Conservation (phyloP, 2,888 invertebrate species). For the Tipula helvola region DNA sequence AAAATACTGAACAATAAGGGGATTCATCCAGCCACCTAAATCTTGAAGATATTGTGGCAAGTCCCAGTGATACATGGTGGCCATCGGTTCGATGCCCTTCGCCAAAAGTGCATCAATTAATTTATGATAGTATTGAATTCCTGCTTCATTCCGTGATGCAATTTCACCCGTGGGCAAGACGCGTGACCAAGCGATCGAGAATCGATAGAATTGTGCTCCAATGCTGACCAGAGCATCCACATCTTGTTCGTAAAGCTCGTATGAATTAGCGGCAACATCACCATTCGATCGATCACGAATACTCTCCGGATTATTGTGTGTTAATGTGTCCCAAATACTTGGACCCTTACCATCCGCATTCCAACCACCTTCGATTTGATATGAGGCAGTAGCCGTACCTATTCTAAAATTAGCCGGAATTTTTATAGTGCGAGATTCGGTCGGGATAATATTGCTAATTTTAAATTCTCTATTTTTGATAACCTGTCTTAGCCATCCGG, state of each 20-base stretch:
- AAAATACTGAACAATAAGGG: constrained; percentile 37
- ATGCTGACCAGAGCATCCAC: constrained; percentile 38
- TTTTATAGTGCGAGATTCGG: background rate
- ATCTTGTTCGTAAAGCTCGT: constrained; percentile 41
- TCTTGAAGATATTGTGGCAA: constrained; percentile 41
- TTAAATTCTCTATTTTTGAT: background rate
- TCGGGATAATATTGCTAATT: background rate
- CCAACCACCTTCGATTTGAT: constrained; percentile 51
- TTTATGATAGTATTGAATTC: background rate
- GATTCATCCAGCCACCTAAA: constrained; percentile 40
- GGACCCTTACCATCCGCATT: constrained; percentile 34
- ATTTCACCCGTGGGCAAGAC: constrained; percentile 45
- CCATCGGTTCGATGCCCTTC: constrained; percentile 44
- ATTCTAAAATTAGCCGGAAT: background rate
- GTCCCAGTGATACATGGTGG: constrained; percentile 45
- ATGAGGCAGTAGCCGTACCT: background rate
- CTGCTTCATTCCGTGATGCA: constrained; percentile 28
- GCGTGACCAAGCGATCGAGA: constrained; percentile 25
- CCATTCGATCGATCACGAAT: constrained; percentile 36
- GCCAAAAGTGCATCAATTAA: background rate
- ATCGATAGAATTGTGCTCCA: constrained; percentile 23
- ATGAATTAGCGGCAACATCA: constrained; percentile 44
- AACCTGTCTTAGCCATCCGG: background rate
- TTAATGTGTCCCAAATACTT: constrained; percentile 36
- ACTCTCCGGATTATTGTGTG: constrained; percentile 20